Evolutionary conservation across 64 coral and sea anemone species (phyloP), one percentile per base, ranked within the genome.

Genomic region (Pachyseris speciosa): DNA sequence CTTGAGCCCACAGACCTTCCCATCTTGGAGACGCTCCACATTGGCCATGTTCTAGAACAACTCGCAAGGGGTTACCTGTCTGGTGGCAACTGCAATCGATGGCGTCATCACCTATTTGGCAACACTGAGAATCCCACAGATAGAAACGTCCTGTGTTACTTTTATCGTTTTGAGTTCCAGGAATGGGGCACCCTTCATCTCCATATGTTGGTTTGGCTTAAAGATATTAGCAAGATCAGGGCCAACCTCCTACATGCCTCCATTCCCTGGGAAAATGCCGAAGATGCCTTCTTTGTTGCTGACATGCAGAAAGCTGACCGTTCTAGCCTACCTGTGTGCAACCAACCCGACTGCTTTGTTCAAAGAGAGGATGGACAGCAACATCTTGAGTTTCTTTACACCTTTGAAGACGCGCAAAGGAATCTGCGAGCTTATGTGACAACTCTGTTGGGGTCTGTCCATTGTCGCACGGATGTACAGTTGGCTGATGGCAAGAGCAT

Each of bases 121-220:
- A 71, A 80, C 11, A 72, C 66, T 2, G 2, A 9, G 4, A 9
- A 43, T 0, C 13, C 15, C 0, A 33, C 1, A 20, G 3, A 2
- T 0, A 27, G n/a, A 17, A 94, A 94, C 37, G 58, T 75, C 0
- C 15, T 26, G 0, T 79, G 65, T 1, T 95, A 79, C 7, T 86
- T 86, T 31, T 86, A 91, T 41, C 70, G 87, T 0, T 78, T 95
- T 16, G 87, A 95, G n/a, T 95, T 95, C 38, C 94, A 91, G 64
- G 64, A 85, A 3, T 36, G 88, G 44, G 88, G 88, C 0, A 91
- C 94, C n/a, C 72, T 80, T 9, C 87, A 95, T 15, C 10, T 81
- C 0, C 87, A 95, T 51, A 24, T 91, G 1, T 72, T 96, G 27
- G 89, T 96, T 5, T 96, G 94, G 89, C 64, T 96, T 1, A 76